These are phyloP conservation scores for Xiphophorus couchianus DNA, from an alignment of 2,113 vertebrate genomes.

Conservation along the genomic window DNA sequence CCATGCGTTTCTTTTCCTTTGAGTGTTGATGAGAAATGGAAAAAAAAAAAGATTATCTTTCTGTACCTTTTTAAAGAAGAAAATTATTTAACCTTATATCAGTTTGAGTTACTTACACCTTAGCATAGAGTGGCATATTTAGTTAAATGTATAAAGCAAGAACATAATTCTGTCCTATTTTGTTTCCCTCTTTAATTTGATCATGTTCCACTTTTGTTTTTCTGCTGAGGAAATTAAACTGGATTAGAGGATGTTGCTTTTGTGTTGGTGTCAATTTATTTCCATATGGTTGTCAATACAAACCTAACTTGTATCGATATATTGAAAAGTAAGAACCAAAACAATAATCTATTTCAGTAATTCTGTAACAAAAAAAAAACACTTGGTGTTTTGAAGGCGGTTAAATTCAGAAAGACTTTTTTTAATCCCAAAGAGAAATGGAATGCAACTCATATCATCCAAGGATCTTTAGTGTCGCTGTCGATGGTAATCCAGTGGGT, in stretches of 20 bases:
- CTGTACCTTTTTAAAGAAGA: slow-evolving; percentile 91
- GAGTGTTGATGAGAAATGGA: slow-evolving; percentile 85
- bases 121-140: slow-evolving; percentile 95
- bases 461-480: too few species aligned
- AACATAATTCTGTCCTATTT: slow-evolving; percentile 68
- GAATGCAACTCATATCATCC: too few species aligned
- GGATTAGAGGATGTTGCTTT: slow-evolving; percentile 83
- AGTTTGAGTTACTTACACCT: slow-evolving; percentile 96
- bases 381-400: too few species aligned
- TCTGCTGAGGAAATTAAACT: slow-evolving; percentile 94
- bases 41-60: slow-evolving; percentile 87
- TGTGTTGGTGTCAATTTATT: slow-evolving; percentile 19
- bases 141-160: slow-evolving; percentile 91
- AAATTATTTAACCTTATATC: slow-evolving; percentile 99
- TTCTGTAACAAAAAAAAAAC: too few species aligned
- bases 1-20: slow-evolving; percentile 74
- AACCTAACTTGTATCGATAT: neutral
- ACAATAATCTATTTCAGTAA: too few species aligned
- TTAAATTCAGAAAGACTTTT: too few species aligned
- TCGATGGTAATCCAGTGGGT: too few species aligned
- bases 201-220: slow-evolving; percentile 81
- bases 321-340: neutral
- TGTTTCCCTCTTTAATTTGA: slow-evolving; percentile 76
- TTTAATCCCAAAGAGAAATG: too few species aligned
- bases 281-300: neutral